Evolutionary conservation across 2,797 vertebrate species (phyloP).

Genomic region (Pipistrellus pipistrellus): DNA sequence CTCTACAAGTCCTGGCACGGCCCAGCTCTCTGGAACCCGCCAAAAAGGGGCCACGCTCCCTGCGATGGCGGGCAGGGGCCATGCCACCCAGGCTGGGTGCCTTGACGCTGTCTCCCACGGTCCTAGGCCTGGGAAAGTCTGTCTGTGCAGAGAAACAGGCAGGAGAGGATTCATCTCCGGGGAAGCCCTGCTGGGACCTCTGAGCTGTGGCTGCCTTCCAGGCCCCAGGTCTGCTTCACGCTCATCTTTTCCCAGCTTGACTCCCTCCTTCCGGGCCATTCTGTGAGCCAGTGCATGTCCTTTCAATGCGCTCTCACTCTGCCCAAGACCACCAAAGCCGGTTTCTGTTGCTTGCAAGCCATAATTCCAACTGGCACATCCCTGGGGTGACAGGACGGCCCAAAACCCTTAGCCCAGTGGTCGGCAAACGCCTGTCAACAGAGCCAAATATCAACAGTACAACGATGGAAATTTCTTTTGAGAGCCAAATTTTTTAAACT

Average conservation of each 20-base stretch:
- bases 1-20: not conserved
- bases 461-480: too few species aligned
- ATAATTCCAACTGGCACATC: not conserved
- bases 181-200: not conserved
- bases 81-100: too few species aligned
- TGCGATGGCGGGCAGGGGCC: not conserved
- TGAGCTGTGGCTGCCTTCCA: not conserved
- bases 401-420: not conserved
- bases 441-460: too few species aligned
- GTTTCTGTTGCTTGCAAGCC: not conserved
- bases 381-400: not conserved
- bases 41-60: not conserved
- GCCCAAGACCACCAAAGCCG: not conserved
- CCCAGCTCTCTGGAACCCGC: slow-evolving; percentile 4
- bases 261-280: not conserved
- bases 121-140: not conserved
- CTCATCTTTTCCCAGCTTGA: not conserved
- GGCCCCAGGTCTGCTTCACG: not conserved
- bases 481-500: too few species aligned
- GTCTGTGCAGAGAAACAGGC: not conserved
- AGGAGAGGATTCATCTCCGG: not conserved
- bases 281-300: not conserved
- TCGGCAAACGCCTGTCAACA: too few species aligned
- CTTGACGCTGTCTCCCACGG: not conserved
- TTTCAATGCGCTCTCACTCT: not conserved